Evolutionary conservation across 1,140 invertebrate genomes (phyloP), one percentile per base, ranked within the genome.

Genomic region (Drosophila serrata): DNA sequence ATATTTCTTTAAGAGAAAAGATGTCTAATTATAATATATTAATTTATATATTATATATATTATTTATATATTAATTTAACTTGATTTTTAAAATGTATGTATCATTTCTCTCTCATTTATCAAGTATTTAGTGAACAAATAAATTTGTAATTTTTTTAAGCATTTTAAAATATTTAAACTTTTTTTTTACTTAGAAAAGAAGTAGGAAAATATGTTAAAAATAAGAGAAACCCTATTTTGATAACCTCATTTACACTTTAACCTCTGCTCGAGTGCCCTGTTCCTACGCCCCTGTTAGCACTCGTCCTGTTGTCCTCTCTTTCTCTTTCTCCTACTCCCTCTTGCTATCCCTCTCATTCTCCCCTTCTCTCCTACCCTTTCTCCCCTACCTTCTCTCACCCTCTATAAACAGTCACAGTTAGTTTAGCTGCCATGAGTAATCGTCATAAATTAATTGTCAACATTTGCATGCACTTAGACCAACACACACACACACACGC

Each of bases 401-500:
- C 64, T 70, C 42, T 59, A 72, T 72, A 70, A 70, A 72, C 68
- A 72, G 65, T 75, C 61, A 73, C 77, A 90, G 85, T 88, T 90
- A 88, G 84, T 88, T 88, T 88, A 90, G 85, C 84, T 90, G 80
- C 85, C 85, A 88, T 88, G 85, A 88, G 85, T 88, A 88, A 88
- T 90, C 85, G 85, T 85, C 85, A 88, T 88, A 88, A 88, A 88
- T 88, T 88, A 88, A 88, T 88, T 88, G 85, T 88, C 85, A 88
- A 88, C 85, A 90, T 88, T 88, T 88, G 85, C 82, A 82, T 87
- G 84, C 82, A 87, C 82, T 87, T 87, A 87, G 82, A 70, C 72
- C 75, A 61, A 77, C 65, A 69, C 69, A 70, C 69, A 62, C 65
- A 74, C 55, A 58, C 61, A 55, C 60, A 35, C 55, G 57, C 35